Conservation (phyloP, 1,140 invertebrate genomes). For the Araneus ventricosus region DNA sequence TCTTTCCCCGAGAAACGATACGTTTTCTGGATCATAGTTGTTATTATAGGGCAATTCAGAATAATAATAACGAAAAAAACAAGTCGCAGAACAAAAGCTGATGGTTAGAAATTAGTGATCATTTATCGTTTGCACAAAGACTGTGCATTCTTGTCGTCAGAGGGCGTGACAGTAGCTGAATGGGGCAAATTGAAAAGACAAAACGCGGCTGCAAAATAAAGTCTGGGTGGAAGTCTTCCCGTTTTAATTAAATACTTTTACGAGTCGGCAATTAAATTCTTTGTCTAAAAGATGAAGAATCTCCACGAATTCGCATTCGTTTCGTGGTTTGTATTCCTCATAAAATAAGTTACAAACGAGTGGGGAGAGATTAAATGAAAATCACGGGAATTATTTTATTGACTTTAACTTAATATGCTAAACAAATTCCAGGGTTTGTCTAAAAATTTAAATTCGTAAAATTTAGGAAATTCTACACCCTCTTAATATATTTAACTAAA, state of each 20-base stretch:
- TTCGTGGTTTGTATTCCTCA: not conserved
- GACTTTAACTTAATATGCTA: too few species aligned
- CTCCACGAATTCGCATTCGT: not conserved
- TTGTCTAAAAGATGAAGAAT: conserved; percentile 27
- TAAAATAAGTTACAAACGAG: too few species aligned
- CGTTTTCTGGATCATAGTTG: not conserved
- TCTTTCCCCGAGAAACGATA: conserved; percentile 22
- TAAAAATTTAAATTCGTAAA: too few species aligned
- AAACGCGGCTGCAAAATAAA: not conserved
- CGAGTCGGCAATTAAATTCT: conserved; percentile 23
- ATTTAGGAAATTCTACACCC: too few species aligned
- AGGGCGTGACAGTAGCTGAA: conserved; percentile 31
- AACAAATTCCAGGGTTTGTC: too few species aligned
- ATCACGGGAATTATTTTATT: too few species aligned
- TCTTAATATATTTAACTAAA: too few species aligned
- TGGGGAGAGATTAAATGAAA: too few species aligned
- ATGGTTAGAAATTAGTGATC: conserved; percentile 53
- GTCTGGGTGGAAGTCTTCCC: not conserved
- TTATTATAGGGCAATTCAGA: not conserved
- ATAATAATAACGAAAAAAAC: too few species aligned
- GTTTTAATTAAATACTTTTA: conserved; percentile 51
- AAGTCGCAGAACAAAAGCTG: not conserved
- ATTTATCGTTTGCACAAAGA: conserved; percentile 32
- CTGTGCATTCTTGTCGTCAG: conserved; percentile 27
- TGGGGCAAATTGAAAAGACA: conserved; percentile 44